These are phyloP conservation scores for Pomatorhinus ruficollis DNA, from an alignment of 2,113 vertebrate genomes.

Conservation along the genomic window DNA sequence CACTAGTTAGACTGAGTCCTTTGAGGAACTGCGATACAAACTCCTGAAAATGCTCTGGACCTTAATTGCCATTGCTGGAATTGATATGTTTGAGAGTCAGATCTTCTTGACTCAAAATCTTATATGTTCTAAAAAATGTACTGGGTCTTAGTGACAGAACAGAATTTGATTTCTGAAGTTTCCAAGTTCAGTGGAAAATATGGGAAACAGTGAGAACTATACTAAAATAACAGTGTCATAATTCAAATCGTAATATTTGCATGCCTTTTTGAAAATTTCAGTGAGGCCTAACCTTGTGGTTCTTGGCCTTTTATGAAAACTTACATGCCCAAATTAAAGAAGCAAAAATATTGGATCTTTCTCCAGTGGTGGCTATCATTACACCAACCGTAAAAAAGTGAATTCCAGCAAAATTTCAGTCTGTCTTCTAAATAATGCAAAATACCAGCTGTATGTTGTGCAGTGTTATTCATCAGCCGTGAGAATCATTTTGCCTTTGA, in stretches of 20 bases:
- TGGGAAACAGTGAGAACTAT: background rate
- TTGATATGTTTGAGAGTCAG: background rate
- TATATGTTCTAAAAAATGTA: background rate
- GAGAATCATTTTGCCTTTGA: constrained; percentile 15
- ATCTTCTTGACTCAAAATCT: background rate
- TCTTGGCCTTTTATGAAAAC: background rate
- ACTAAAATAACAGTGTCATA: background rate
- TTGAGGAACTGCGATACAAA: background rate
- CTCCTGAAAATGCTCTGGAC: background rate
- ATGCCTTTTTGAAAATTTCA: background rate
- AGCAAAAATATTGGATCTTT: background rate
- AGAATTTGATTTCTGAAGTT: background rate
- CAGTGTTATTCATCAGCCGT: background rate
- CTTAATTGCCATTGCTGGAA: background rate
- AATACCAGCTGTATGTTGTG: constrained; percentile 17
- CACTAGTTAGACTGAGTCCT: background rate
- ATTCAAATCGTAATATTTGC: background rate
- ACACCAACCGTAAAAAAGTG: background rate
- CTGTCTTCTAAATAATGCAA: constrained; percentile 12
- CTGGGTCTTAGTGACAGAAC: background rate
- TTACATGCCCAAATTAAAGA: background rate
- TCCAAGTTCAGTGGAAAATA: background rate
- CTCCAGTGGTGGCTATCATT: background rate
- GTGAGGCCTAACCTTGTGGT: background rate
- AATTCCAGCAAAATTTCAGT: background rate